Base-by-base conservation (phyloP, 64 coral and sea anemone species). In the Montipora capricornis region DNA sequence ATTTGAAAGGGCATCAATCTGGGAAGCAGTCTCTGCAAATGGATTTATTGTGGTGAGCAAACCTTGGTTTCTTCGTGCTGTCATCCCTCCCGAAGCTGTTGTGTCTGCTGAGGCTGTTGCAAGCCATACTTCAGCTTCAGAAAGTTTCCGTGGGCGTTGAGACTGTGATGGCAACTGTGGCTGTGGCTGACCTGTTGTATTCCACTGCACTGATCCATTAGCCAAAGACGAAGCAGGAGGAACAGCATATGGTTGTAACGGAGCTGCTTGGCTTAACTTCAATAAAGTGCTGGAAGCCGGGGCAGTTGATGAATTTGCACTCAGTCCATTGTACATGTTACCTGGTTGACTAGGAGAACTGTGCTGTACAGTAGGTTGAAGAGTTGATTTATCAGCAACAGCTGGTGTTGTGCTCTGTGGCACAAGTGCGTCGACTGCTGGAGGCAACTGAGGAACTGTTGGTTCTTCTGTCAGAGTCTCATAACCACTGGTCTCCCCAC, bases 111-210 rank as follows among this genome's bases (percentile, higher is more conserved):
- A 82, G 6, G 93, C 96, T 44, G 96, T 89, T 44, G 93, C 96
- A 59, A 98, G 93, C 96, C 96, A 98, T 53, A 87, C 88, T 73
- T 98, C 96, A 46, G 96, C 96, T 79, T 98, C 96, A 26, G 96
- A 98, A 6, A 80, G 68, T 62, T 75, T 91, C 5, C 24, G 93
- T 52, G 80, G 51, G 3, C 14, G 73, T 22, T 61, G 17, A 3
- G n/a, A 49, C n/a, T 64, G 50, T 24, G 5, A 7, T 84, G 52
- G 81, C 52, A 61, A 55, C 5, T 77, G 76, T 45, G 29, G 73
- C 20, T 76, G 87, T 45, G 29, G 73, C 20, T 76, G 87, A 26
- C 5, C 37, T 4, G 87, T 19, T 4, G 74, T 71, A 49, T 22
- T 16, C 87, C 87, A 89, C 5, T 74, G 71, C 10, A 22, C 11